These are phyloP conservation scores for Erebia aethiops DNA, from an alignment of 2,888 invertebrate species.

Conservation along the genomic window DNA sequence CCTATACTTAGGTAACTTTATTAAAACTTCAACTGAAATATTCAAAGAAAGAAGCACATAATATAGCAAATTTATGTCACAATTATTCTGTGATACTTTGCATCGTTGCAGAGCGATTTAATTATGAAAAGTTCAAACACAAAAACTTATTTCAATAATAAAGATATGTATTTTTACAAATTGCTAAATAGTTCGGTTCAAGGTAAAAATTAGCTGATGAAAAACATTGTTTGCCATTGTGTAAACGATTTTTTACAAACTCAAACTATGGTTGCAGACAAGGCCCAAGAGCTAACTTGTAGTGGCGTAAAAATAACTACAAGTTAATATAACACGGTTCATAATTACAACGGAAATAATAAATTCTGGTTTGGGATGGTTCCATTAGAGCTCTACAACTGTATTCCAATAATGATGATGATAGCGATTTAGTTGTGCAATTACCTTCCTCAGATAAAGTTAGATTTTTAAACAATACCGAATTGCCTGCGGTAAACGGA, in stretches of 20 bases:
- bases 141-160: not conserved
- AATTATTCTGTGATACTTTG: not conserved
- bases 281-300: no score
- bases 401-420: not conserved
- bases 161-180: no score
- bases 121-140: not conserved
- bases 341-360: no score
- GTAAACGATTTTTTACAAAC: not conserved
- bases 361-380: no score
- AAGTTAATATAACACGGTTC: no score
- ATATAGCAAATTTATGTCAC: not conserved
- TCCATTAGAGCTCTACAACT: no score
- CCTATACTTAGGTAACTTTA: no score
- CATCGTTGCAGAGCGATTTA: not conserved
- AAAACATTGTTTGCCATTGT: not conserved
- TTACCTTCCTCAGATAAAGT: not conserved
- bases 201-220: not conserved
- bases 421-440: not conserved
- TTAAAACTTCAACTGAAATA: no score
- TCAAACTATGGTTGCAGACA: no score
- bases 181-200: not conserved
- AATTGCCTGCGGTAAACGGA: conserved; percentile 29
- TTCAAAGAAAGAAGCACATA: not conserved
- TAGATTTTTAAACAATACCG: conserved; percentile 20
- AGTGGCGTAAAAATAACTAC: no score